Base-by-base conservation (phyloP, 2,113 vertebrate genomes). In the Globicephala melas region DNA sequence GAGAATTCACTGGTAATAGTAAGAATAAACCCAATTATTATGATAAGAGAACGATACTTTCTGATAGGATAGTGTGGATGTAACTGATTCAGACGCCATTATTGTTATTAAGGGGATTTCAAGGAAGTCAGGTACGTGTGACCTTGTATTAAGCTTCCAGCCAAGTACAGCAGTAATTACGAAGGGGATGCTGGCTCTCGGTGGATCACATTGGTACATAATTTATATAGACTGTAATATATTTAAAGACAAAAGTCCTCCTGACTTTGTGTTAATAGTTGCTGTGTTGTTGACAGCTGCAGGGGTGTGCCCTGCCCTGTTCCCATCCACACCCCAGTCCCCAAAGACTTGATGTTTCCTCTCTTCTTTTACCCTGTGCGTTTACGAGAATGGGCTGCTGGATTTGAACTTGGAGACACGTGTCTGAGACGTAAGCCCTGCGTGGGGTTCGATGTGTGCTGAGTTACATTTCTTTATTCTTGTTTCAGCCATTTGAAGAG, bases 161-260 rank as follows among this genome's bases (percentile, higher is more conserved):
- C 21, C 81, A 18, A 17, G 60, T 55, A 2, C 5, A 10, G 73
- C 55, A 80, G 28, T 21, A 0, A 12, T 36, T 3, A 13, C 0
- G 1, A 36, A 0, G 36, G 38, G 0, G 4, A 1, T 14, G 36
- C 20, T 17, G 8, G 63, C 67, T 38, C 15, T 18, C 8, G 15
- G 10, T 9, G 2, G 18, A 0, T 44, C 55, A 10, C 26, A 7
- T 4, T 3, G 50, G n/a, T 17, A 8, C 26, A 2, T 23, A 47
- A n/a, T 20, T 36, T 11, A 1, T 11, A 15, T 60, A 31, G 14
- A 7, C n/a, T 0, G 0, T 5, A 9, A 47, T 0, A 0, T 33
- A 10, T 12, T n/a, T 58, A 28, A 55, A 62, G 60, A 33, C 17
- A 6, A 25, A 87, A 18, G 3, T 9, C 50, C 44, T 38, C 58